A percentile compares a stretch with the other conserved stretches of the same genome.
phyloP scores from a whole-genome alignment of 2,113 vertebrate genomes.

The Scortum barcoo region DNA sequence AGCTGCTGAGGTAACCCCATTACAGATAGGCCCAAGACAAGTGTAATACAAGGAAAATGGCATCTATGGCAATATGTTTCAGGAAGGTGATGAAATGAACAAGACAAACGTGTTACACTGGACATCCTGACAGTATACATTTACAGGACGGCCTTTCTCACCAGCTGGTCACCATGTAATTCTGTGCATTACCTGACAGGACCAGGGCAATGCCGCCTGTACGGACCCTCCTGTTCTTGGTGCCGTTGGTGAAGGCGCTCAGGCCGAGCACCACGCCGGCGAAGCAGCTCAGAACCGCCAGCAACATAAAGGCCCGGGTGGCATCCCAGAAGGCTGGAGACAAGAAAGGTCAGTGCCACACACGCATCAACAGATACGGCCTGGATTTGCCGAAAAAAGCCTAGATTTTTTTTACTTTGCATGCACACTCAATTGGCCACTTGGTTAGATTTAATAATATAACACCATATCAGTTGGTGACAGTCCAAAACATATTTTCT shows the following conservation, averaged over 20 bases:
- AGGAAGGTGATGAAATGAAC: no score
- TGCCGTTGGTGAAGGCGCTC: conserved; percentile 79
- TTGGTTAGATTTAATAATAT: neutral
- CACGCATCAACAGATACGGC: neutral
- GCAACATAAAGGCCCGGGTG: conserved; percentile 88
- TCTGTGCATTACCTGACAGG: conserved; percentile 83
- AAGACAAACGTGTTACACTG: neutral
- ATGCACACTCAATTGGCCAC: neutral
- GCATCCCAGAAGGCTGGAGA: conserved; percentile 88
- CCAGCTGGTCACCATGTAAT: no score
- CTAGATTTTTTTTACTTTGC: neutral
- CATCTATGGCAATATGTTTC: neutral
- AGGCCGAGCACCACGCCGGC: conserved; percentile 85
- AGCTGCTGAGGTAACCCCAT: neutral
- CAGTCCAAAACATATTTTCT: neutral
- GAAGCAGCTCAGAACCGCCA: conserved; percentile 86
- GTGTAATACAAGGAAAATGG: neutral
- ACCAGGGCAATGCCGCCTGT: conserved; percentile 84
- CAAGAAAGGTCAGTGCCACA: neutral
- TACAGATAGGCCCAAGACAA: neutral
- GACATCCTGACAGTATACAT: neutral
- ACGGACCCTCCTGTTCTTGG: conserved; percentile 79
- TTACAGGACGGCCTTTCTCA: neutral
- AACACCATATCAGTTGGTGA: neutral
- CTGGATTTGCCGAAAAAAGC: neutral